Conservation (phyloP, 92 coral and sea anemone species). For the Zoanthus solanderi region DNA sequence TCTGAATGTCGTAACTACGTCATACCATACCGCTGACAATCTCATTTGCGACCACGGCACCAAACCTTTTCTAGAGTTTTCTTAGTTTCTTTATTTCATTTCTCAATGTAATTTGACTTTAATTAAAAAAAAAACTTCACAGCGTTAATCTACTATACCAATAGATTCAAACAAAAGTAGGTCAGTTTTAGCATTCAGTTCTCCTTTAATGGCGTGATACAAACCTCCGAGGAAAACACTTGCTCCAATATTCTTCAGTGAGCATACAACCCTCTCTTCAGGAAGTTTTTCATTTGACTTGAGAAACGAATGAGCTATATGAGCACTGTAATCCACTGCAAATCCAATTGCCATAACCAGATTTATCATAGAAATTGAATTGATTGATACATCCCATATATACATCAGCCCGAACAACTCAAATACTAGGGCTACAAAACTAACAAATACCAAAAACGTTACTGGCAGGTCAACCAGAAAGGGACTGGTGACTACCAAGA, state of each 20-base stretch:
- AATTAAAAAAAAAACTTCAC: no score
- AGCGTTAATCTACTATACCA: no score
- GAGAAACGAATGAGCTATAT: constrained; percentile 91
- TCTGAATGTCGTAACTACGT: no score
- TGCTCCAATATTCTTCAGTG: constrained; percentile 87
- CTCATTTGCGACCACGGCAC: no score
- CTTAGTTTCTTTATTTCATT: no score
- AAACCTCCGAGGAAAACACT: constrained; percentile 94
- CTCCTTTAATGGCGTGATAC: background rate
- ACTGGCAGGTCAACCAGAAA: constrained; percentile 69
- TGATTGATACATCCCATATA: constrained; percentile 81
- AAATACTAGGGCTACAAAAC: constrained; percentile 73
- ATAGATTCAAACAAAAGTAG: no score
- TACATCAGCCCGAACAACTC: constrained; percentile 84
- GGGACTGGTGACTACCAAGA: constrained; percentile 67
- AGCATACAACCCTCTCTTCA: constrained; percentile 82
- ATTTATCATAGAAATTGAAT: constrained; percentile 85
- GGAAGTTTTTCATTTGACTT: constrained; percentile 67
- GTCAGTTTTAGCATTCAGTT: no score
- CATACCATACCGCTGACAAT: no score
- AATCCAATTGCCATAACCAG: constrained; percentile 96
- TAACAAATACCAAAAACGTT: constrained; percentile 64
- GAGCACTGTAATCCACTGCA: constrained; percentile 96
- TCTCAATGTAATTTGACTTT: no score
- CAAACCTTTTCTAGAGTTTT: no score